phyloP scores from a whole-genome alignment of 1,140 invertebrate genomes.

The Helicoverpa zea region DNA sequence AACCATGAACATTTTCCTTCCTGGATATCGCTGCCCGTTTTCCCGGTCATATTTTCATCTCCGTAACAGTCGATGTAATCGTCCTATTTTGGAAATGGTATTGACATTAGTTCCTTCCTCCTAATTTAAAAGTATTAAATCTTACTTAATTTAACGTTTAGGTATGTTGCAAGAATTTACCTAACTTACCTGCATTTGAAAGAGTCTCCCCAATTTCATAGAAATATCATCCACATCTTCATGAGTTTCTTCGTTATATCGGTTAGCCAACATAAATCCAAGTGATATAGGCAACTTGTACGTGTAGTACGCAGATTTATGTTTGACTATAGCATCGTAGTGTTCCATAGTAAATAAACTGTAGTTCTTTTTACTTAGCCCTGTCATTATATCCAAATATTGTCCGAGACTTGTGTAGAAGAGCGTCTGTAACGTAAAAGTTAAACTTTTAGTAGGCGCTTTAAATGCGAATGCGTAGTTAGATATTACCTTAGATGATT shows the following conservation, averaged over 20 bases:
- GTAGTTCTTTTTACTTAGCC: slow-evolving; percentile 74
- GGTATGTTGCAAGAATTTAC: too few species aligned
- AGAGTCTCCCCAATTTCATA: slow-evolving; percentile 93
- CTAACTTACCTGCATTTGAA: slow-evolving; percentile 92
- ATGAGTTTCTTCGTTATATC: slow-evolving; percentile 32
- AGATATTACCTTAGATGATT: neutral
- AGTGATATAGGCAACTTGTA: slow-evolving; percentile 90
- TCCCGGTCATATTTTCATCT: slow-evolving; percentile 91
- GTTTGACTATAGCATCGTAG: slow-evolving; percentile 94
- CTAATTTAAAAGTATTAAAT: too few species aligned
- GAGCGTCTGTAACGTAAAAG: slow-evolving; percentile 43
- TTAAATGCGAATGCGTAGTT: too few species aligned
- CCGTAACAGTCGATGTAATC: slow-evolving; percentile 96
- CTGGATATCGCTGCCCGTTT: slow-evolving; percentile 93
- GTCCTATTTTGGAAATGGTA: slow-evolving; percentile 84
- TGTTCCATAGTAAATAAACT: slow-evolving; percentile 89
- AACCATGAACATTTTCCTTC: slow-evolving; percentile 97
- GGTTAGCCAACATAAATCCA: slow-evolving; percentile 38
- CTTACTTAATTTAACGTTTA: too few species aligned
- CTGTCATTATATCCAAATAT: slow-evolving; percentile 88
- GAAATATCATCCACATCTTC: slow-evolving; percentile 31
- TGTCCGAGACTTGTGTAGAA: slow-evolving; percentile 85
- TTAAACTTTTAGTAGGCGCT: neutral
- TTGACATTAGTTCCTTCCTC: neutral
- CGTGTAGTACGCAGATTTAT: slow-evolving; percentile 95